A percentile compares a stretch with the other conserved stretches of the same genome.
Evolutionary conservation across 35 echinoderm and acorn worm genomes (phyloP).

Genomic region (Hemicentrotus pulcherrimus): DNA sequence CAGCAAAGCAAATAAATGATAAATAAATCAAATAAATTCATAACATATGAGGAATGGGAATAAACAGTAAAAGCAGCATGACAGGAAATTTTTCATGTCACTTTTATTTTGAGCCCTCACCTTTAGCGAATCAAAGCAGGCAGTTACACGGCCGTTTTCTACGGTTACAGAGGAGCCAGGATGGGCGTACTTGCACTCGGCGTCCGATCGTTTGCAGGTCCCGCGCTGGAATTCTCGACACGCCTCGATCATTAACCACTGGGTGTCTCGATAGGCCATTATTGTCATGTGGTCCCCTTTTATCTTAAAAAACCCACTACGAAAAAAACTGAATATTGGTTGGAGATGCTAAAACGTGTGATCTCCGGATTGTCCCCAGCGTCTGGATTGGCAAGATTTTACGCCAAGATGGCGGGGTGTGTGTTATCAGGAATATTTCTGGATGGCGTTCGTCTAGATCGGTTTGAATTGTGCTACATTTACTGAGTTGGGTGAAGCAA

Average conservation of each 20-base stretch:
- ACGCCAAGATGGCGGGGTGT: not conserved
- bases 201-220: slow-evolving; percentile 94
- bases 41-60: not conserved
- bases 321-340: not conserved
- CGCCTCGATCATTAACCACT: slow-evolving; percentile 99
- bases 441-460: not conserved
- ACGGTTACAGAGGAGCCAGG: slow-evolving; percentile 95
- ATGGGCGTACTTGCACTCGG: slow-evolving; percentile 99
- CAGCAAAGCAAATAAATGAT: not conserved
- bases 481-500: not conserved
- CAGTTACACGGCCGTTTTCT: slow-evolving; percentile 98
- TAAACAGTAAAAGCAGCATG: slow-evolving; percentile 11
- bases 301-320: not conserved
- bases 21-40: not conserved
- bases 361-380: not conserved
- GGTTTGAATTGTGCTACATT: not conserved
- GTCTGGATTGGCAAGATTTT: not conserved
- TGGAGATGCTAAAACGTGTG: not conserved
- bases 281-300: slow-evolving; percentile 37
- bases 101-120: slow-evolving; percentile 64
- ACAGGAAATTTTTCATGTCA: slow-evolving; percentile 37
- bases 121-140: slow-evolving; percentile 99
- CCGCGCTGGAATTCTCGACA: slow-evolving; percentile 98
- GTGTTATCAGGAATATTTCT: not conserved
- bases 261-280: slow-evolving; percentile 77